Evolutionary conservation across 2,113 vertebrate species (phyloP), one percentile per base, ranked within the genome.

Genomic region (Eulemur rufifrons): DNA sequence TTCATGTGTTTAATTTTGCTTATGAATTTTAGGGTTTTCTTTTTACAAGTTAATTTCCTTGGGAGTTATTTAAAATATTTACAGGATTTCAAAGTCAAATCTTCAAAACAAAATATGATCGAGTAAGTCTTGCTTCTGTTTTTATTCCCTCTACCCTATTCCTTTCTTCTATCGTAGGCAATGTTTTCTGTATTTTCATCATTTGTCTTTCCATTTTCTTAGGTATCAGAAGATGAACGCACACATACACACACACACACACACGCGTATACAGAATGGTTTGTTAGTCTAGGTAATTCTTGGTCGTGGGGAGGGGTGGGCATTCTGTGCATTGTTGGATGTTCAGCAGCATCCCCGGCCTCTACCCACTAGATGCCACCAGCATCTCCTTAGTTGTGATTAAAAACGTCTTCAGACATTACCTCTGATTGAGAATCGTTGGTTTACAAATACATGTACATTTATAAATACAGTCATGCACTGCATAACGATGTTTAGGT

Each of bases 21-120:
- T 45, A 29, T 18, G 29, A 64, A 76, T 71, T 73, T 89, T 45
- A 74, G 45, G 42, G 25, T 54, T 95, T 76, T 96, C 11, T 86
- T 81, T 71, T 66, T 64, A 45, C 14, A 89, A 71, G 45, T 93
- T 77, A 89, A 69, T 89, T 89, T 66, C 71, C 12, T 92, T 94
- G 61, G 52, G 61, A 21, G 77, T 86, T 95, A 73, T 32, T 37
- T 94, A 85, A 81, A 71, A 61, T 47, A 86, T 56, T 91, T 78
- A 84, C 14, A 68, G 29, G 37, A 85, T 61, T 86, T 94, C 54
- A 52, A 78, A 95, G 47, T 84, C 37, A 66, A 73, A 54, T 32
- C 39, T 89, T 86, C 34, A 42, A 86, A 82, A 77, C 76, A 82
- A 83, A 5, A 3, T 73, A 66, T 69, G 87, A 95, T 93, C 47